Evolutionary conservation across 1,140 invertebrate genomes (phyloP), one percentile per base, ranked within the genome.

Genomic region (Ips typographus): DNA sequence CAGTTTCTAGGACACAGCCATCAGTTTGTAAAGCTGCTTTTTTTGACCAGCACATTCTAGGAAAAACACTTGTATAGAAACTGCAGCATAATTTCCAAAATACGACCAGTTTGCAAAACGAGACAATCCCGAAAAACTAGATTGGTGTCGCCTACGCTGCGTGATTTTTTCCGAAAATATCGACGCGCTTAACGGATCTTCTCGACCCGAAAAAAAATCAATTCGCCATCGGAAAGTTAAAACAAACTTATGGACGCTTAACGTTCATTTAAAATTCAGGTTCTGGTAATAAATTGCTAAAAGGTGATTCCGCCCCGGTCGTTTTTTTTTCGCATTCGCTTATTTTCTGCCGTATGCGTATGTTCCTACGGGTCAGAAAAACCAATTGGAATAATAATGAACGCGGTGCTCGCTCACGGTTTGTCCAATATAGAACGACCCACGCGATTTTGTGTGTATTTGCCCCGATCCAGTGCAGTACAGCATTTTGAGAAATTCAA

Each of bases 351-450:
- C 55, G 49, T 65, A 65, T 65, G 64, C 64, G 53, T 47, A 57
- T 44, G 64, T 56, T 65, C 61, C 3, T 44, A 3, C 61, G 40
- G 52, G 62, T 52, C 44, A 65, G 53, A 56, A 65, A 65, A 65
- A 65, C 64, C 64, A 65, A 65, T 65, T 65, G 64, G 41, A 65
- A 65, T 53, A 65, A 65, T 65, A 65, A 65, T 57, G 64, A 57
- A 65, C 57, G 64, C 64, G 42, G 41, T 65, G 55, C 53, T 64
- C 61, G 64, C 62, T 64, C 64, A 65, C 61, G 47, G 64, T 58
- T 57, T 58, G 64, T 56, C 55, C 64, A 56, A 65, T 65, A 65
- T 65, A 57, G 52, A 65, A 57, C 55, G 53, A 43, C 52, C 55
- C 63, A 57, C 63, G 63, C 52, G 41, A 65, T 6, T 58, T 58